These are phyloP conservation scores for Bombus consobrinus DNA, from an alignment of 1,140 invertebrate genomes.

Conservation along the genomic window DNA sequence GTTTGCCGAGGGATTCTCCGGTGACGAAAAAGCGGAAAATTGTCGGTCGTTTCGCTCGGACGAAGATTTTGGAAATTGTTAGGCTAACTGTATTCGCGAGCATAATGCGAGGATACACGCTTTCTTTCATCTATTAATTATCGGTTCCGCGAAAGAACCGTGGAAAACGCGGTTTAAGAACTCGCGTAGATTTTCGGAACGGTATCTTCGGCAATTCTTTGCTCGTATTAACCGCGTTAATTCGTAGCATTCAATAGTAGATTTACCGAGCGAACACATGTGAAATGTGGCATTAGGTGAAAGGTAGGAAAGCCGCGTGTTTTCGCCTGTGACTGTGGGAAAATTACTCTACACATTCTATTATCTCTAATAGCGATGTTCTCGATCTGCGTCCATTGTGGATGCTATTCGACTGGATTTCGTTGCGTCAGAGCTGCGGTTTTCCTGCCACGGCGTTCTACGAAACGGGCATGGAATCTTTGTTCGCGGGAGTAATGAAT, in stretches of 20 bases:
- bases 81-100: neutral
- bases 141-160: neutral
- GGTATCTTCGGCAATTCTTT: neutral
- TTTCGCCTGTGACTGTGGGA: conserved; percentile 61
- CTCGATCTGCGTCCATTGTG: conserved; percentile 69
- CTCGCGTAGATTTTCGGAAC: neutral
- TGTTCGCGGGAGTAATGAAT: conserved; percentile 42
- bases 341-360: conserved; percentile 67
- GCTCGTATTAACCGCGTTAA: neutral
- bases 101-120: neutral
- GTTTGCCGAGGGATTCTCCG: neutral
- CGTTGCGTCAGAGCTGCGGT: conserved; percentile 59
- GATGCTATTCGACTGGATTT: conserved; percentile 65
- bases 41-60: neutral
- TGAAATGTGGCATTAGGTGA: conserved; percentile 56
- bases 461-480: conserved; percentile 60
- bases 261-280: conserved; percentile 39
- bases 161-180: too few species aligned
- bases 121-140: conserved; percentile 19
- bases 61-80: neutral
- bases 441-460: conserved; percentile 50
- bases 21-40: neutral
- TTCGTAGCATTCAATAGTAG: conserved; percentile 12
- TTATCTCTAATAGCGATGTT: conserved; percentile 70
- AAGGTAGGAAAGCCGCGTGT: conserved; percentile 59